Conservation (phyloP, 2,888 invertebrate species). For the Diaphora mendica region DNA sequence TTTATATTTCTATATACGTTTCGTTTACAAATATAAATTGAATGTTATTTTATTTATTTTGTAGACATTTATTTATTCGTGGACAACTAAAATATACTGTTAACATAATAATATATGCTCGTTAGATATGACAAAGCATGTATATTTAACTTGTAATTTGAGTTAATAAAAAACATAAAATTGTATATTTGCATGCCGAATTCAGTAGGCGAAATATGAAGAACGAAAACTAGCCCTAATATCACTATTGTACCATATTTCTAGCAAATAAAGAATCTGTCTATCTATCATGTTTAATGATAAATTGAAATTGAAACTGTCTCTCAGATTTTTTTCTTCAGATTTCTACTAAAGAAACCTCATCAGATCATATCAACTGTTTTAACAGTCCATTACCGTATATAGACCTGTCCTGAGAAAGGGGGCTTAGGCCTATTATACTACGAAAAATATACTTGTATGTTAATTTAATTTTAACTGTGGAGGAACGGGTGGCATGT, state of each 20-base stretch:
- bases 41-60: background rate
- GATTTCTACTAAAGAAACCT: too few species aligned
- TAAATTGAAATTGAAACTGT: background rate
- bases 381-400: too few species aligned
- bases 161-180: background rate
- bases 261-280: too few species aligned
- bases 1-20: background rate
- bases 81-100: background rate
- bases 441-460: too few species aligned
- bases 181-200: too few species aligned
- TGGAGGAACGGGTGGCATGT: too few species aligned
- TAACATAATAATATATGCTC: background rate
- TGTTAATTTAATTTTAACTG: too few species aligned
- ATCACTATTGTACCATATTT: too few species aligned
- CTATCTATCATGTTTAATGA: too few species aligned
- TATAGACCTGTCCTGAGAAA: background rate
- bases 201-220: too few species aligned
- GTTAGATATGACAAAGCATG: background rate
- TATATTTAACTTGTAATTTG: background rate
- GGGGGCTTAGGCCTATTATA: too few species aligned
- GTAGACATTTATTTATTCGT: background rate
- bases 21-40: background rate
- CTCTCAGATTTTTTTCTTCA: background rate
- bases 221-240: too few species aligned
- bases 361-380: background rate